Evolutionary conservation across 2,797 vertebrate species (phyloP).

Genomic region (Pogonophryne albipinna): DNA sequence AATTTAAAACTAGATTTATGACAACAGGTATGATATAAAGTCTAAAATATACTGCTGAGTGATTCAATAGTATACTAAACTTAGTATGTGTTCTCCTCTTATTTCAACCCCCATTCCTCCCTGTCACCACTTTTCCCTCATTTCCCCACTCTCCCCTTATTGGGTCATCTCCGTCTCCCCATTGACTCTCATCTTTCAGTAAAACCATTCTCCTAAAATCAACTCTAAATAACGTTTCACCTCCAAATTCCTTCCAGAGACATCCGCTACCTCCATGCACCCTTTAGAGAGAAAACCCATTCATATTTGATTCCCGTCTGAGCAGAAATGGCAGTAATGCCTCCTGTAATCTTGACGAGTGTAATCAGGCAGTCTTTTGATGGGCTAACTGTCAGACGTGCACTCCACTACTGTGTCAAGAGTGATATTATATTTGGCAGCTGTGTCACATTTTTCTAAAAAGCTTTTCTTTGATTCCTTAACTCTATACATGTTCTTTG

Average conservation of each 20-base stretch:
- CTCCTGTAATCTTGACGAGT: slow-evolving; percentile 76
- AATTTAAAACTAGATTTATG: slow-evolving; percentile 20
- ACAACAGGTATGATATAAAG: slow-evolving; percentile 46
- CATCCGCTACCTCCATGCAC: slow-evolving; percentile 62
- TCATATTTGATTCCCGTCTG: slow-evolving; percentile 80
- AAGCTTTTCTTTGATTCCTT: slow-evolving; percentile 71
- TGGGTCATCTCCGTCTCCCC: slow-evolving; percentile 65
- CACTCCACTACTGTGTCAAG: slow-evolving; percentile 62
- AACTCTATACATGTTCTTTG: slow-evolving; percentile 57
- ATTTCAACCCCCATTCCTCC: slow-evolving; percentile 59
- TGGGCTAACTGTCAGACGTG: slow-evolving; percentile 68
- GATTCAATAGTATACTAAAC: slow-evolving; percentile 46
- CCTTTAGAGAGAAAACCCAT: slow-evolving; percentile 67
- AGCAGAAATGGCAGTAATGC: slow-evolving; percentile 81
- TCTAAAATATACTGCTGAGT: slow-evolving; percentile 27
- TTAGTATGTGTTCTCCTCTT: slow-evolving; percentile 60
- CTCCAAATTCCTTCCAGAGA: slow-evolving; percentile 79
- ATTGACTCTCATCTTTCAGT: slow-evolving; percentile 73
- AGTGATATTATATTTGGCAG: slow-evolving; percentile 78
- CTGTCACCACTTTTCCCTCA: slow-evolving; percentile 62
- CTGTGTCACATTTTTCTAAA: slow-evolving; percentile 72
- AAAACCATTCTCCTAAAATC: slow-evolving; percentile 68
- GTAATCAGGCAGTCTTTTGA: slow-evolving; percentile 81
- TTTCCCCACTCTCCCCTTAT: slow-evolving; percentile 47
- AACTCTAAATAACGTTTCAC: slow-evolving; percentile 78